Evolutionary conservation across 2,888 invertebrate genomes (phyloP), one percentile per base, ranked within the genome.

Genomic region (Cosmia pyralina): DNA sequence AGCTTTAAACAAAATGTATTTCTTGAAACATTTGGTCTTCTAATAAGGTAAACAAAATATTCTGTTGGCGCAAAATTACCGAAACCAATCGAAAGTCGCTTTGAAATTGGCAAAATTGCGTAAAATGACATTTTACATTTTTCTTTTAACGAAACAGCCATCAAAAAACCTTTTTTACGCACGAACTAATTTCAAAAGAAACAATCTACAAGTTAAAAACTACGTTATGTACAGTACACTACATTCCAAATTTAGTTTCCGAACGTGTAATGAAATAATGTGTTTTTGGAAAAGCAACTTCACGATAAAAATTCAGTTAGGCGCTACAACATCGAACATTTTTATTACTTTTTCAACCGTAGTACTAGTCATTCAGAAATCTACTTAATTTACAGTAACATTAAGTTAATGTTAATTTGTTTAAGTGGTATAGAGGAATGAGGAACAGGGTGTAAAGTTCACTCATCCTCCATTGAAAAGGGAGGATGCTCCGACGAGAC

Each of bases 91-190:
- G 3, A 59, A 76, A 22, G n/a, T 48, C 4, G 8, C 41, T 69
- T 69, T 59, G 22, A 69, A 34, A 59, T 50, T 5, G 19, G 11
- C 28, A 53, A 76, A 70, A 55, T 15, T 53, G 48, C 76, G 55
- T 65, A 52, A 65, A 77, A 77, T 59, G 3, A 46, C 15, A 41
- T 52, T 76, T 41, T 11, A 55, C 15, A 28, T 55, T 77, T 46
- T 41, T 46, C 44, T 53, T 71, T 28, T n/a, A 60, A 22, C 4
- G 6, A 53, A 53, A 69, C 34, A 70, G 65, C 41, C 46, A 34
- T 6, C 13, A 15, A n/a, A 57, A 52, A 58, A n/a, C 8, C 63
- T 22, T 67, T 62, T 66, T 55, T 64, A 79, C 75, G 75, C 80
- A 79, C 55, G 69, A 22, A 50, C 4, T 2, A 22, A 22, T 34